phyloP scores from a whole-genome alignment of 2,113 vertebrate genomes.

The Ammodytes dubius region DNA sequence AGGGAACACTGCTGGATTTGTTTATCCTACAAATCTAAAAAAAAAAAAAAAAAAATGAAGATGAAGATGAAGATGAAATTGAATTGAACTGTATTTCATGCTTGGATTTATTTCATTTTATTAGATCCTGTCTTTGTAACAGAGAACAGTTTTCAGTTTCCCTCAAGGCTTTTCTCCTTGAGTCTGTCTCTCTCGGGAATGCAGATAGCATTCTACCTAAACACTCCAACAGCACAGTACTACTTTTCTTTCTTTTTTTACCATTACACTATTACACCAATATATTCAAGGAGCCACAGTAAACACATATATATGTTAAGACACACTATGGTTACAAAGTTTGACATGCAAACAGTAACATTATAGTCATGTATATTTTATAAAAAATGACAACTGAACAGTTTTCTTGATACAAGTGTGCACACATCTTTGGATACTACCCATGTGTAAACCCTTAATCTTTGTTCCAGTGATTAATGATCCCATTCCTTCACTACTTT shows the following conservation, averaged over 20 bases:
- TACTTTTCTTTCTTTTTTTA: conserved; percentile 8
- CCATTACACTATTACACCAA: conserved; percentile 7
- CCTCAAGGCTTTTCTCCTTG: conserved; percentile 29
- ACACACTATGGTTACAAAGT: not conserved
- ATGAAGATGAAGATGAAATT: not conserved
- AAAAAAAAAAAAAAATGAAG: too few relatives aligned
- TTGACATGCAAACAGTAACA: conserved; percentile 2
- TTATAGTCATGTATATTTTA: not conserved
- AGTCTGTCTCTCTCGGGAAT: conserved; percentile 47
- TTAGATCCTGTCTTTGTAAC: conserved; percentile 26
- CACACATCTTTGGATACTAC: not conserved
- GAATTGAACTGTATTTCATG: conserved; percentile 1
- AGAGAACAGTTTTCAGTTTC: conserved; percentile 29
- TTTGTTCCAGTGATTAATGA: conserved; percentile 33
- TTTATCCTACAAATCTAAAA: not conserved
- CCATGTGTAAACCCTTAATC: conserved; percentile 2
- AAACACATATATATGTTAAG: conserved; percentile 9
- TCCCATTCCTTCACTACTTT: conserved; percentile 19
- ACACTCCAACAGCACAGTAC: conserved; percentile 11
- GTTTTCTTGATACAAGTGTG: not conserved
- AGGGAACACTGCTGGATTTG: not conserved
- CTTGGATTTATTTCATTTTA: conserved; percentile 3
- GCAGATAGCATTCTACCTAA: conserved; percentile 38
- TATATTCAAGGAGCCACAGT: not conserved
- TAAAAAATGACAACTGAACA: conserved; percentile 4